Percentiles rank a stretch among this genome's conserved stretches.
These are phyloP conservation scores for Diplolepis rosae DNA, from an alignment of 2,888 invertebrate genomes.

Conservation along the genomic window DNA sequence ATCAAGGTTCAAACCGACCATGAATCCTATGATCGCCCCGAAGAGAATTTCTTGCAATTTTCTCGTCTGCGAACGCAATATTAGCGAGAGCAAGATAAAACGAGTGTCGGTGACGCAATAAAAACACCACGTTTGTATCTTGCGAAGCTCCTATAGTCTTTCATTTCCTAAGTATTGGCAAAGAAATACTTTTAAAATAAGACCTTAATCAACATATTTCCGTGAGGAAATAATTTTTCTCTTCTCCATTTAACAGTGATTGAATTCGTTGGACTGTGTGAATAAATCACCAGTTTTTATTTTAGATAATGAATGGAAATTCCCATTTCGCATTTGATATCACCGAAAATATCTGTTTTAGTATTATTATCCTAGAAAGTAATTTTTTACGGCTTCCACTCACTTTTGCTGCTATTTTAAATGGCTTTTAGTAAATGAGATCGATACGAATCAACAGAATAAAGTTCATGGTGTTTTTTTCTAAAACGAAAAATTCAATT, in stretches of 20 bases:
- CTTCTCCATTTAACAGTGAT: not conserved
- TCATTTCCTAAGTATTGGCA: not conserved
- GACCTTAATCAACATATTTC: conserved; percentile 8
- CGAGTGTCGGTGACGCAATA: conserved; percentile 7
- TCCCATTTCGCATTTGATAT: too few species aligned
- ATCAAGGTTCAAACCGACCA: conserved; percentile 11
- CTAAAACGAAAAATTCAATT: too few species aligned
- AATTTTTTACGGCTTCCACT: too few species aligned
- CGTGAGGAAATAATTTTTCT: not conserved
- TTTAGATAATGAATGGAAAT: not conserved
- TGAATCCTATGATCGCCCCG: conserved; percentile 42
- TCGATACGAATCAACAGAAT: too few species aligned
- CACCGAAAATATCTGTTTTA: too few species aligned
- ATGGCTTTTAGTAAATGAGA: too few species aligned
- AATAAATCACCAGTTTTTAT: not conserved
- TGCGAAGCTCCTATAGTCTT: not conserved
- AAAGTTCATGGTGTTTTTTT: too few species aligned
- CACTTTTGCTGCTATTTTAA: too few species aligned
- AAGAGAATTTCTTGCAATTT: conserved; percentile 42
- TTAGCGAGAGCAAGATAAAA: conserved; percentile 25
- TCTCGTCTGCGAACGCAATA: conserved; percentile 25
- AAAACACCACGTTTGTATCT: conserved; percentile 4
- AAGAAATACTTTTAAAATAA: conserved; percentile 7
- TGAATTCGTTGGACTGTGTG: not conserved
- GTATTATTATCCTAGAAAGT: too few species aligned